phyloP scores from a whole-genome alignment of 2,888 invertebrate genomes.

The Branchellion lobata region DNA sequence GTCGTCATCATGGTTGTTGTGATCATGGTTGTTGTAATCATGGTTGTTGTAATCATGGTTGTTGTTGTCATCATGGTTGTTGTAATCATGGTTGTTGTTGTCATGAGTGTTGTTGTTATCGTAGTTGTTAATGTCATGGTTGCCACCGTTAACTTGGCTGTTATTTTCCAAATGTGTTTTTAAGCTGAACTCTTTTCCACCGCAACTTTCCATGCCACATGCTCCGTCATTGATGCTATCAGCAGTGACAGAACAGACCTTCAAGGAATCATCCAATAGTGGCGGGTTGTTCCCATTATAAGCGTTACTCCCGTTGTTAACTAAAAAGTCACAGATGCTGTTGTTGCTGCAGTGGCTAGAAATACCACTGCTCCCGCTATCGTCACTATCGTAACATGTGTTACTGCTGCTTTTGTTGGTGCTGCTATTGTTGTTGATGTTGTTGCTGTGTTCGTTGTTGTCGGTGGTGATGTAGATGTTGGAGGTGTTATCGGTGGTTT shows the following conservation, averaged over 20 bases:
- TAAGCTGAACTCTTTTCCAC: too few relatives aligned
- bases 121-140: not conserved
- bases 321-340: slow-evolving; percentile 3
- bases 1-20: not conserved
- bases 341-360: slow-evolving; percentile 26
- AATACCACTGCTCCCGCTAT: slow-evolving; percentile 19
- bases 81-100: not conserved
- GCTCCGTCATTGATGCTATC: too few relatives aligned
- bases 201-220: too few relatives aligned
- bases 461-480: not conserved
- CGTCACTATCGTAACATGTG: slow-evolving; percentile 7
- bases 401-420: not conserved
- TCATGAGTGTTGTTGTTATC: not conserved
- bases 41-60: not conserved
- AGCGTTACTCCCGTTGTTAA: not conserved
- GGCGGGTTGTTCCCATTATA: not conserved
- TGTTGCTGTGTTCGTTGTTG: not conserved
- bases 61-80: not conserved
- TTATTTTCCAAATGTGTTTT: too few relatives aligned
- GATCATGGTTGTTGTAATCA: not conserved
- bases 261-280: too few relatives aligned
- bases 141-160: not conserved
- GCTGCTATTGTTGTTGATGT: slow-evolving; percentile 7
- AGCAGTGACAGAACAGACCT: too few relatives aligned
- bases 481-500: not conserved